These are phyloP conservation scores for Stictonetta naevosa DNA, from an alignment of 2,113 vertebrate genomes.

Conservation along the genomic window DNA sequence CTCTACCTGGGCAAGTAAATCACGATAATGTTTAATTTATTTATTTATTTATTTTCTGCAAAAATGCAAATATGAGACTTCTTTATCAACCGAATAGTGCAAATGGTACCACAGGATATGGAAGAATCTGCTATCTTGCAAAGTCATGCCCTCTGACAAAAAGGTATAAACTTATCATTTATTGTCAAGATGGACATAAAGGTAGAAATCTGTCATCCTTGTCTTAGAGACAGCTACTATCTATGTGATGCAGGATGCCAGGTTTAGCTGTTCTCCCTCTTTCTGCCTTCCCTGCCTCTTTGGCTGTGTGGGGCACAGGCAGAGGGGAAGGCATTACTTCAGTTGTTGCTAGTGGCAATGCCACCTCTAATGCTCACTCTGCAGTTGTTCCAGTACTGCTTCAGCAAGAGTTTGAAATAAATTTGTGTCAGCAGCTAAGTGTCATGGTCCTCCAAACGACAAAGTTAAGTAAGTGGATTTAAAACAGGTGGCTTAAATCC, in stretches of 20 bases:
- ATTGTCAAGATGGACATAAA: not conserved
- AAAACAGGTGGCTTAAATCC: slow-evolving; percentile 19
- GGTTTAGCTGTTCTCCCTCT: not conserved
- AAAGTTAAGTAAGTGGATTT: slow-evolving; percentile 26
- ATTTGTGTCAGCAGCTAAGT: not conserved
- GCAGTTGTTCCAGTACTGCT: not conserved
- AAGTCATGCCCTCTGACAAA: not conserved
- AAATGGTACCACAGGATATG: not conserved
- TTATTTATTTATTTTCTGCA: not conserved
- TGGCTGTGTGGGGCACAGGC: not conserved
- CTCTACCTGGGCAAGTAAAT: not conserved
- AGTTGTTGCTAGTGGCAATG: not conserved
- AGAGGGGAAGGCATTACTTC: rapidly evolving
- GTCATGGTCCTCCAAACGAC: not conserved
- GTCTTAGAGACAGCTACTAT: not conserved
- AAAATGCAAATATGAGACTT: not conserved
- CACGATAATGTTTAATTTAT: not conserved
- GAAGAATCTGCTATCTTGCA: not conserved
- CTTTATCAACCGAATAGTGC: not conserved
- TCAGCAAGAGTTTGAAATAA: not conserved
- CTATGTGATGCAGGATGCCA: not conserved
- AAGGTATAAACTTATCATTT: not conserved
- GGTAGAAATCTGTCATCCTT: not conserved
- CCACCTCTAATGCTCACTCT: not conserved
- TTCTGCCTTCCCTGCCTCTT: not conserved